These are phyloP conservation scores for Nannobrachium achirus DNA, from an alignment of 2,113 vertebrate genomes.

Conservation along the genomic window DNA sequence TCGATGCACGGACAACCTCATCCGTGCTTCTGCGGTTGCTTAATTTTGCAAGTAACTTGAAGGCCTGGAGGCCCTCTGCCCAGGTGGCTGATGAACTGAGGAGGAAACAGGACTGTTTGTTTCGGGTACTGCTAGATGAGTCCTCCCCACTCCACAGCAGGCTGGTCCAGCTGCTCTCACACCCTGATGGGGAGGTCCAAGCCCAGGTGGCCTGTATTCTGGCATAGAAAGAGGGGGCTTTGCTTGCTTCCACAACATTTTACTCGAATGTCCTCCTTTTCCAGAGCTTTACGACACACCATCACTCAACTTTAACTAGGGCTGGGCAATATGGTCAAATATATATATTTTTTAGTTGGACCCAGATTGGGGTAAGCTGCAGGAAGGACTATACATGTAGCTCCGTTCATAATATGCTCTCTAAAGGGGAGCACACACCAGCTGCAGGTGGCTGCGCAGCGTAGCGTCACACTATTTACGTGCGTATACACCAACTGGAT, in stretches of 20 bases:
- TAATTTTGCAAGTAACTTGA: slow-evolving; percentile 85
- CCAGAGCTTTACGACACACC: background rate
- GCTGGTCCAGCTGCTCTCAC: slow-evolving; percentile 82
- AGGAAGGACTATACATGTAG: too few species aligned
- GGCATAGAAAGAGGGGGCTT: slow-evolving; percentile 57
- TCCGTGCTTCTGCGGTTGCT: slow-evolving; percentile 87
- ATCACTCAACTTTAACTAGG: background rate
- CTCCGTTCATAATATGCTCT: too few species aligned
- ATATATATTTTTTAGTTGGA: too few species aligned
- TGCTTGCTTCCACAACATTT: slow-evolving; percentile 32
- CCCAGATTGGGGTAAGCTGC: too few species aligned
- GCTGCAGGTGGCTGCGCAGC: too few species aligned
- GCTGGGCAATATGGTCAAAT: too few species aligned
- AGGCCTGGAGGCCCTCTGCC: slow-evolving; percentile 67
- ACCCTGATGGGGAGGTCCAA: slow-evolving; percentile 86
- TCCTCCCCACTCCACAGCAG: slow-evolving; percentile 80
- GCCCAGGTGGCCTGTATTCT: slow-evolving; percentile 86
- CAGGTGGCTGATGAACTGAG: slow-evolving; percentile 76
- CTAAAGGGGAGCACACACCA: too few species aligned
- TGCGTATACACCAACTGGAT: too few species aligned
- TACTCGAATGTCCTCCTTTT: background rate
- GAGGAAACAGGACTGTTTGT: slow-evolving; percentile 82
- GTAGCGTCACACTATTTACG: too few species aligned
- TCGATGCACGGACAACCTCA: slow-evolving; percentile 77
- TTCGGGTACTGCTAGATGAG: slow-evolving; percentile 82